Conservation (phyloP, 1,140 invertebrate genomes). For the Paracyclopina nana region DNA sequence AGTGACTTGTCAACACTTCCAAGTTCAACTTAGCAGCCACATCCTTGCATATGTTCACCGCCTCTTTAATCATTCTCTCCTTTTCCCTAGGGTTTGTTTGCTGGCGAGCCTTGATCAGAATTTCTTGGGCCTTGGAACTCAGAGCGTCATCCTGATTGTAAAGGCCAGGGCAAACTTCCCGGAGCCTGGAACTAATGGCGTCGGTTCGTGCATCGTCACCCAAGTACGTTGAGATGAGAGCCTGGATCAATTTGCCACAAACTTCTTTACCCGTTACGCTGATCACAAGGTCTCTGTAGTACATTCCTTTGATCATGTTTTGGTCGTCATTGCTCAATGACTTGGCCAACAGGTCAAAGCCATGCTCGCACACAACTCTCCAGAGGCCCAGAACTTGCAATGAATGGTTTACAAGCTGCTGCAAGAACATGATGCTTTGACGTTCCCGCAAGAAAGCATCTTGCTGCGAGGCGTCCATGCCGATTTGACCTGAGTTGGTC, state of each 20-base stretch:
- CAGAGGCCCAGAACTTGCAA: slow-evolving; percentile 82
- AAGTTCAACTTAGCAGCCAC: slow-evolving; percentile 16
- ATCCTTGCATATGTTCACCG: slow-evolving; percentile 19
- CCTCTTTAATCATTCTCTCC: slow-evolving; percentile 20
- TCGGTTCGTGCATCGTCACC: slow-evolving; percentile 85
- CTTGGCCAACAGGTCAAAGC: slow-evolving; percentile 54
- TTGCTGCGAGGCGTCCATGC: slow-evolving; percentile 17
- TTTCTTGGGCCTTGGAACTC: slow-evolving; percentile 52
- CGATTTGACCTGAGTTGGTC: too few species aligned
- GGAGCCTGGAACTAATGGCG: slow-evolving; percentile 62
- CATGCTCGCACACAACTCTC: slow-evolving; percentile 78
- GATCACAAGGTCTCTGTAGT: slow-evolving; percentile 58
- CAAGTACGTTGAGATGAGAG: slow-evolving; percentile 54
- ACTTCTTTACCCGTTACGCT: slow-evolving; percentile 47
- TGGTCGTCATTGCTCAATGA: slow-evolving; percentile 39
- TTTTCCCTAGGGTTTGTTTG: slow-evolving; percentile 17
- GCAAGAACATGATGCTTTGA: slow-evolving; percentile 52
- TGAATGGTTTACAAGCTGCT: slow-evolving; percentile 51
- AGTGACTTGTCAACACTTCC: slow-evolving; percentile 6
- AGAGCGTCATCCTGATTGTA: slow-evolving; percentile 89
- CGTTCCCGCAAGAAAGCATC: slow-evolving; percentile 37
- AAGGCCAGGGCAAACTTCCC: slow-evolving; percentile 75
- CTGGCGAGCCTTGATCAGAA: slow-evolving; percentile 19
- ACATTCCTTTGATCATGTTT: slow-evolving; percentile 37
- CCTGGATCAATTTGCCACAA: slow-evolving; percentile 46